These are phyloP conservation scores for Strix aluco DNA, from an alignment of 2,113 vertebrate species.

Conservation along the genomic window DNA sequence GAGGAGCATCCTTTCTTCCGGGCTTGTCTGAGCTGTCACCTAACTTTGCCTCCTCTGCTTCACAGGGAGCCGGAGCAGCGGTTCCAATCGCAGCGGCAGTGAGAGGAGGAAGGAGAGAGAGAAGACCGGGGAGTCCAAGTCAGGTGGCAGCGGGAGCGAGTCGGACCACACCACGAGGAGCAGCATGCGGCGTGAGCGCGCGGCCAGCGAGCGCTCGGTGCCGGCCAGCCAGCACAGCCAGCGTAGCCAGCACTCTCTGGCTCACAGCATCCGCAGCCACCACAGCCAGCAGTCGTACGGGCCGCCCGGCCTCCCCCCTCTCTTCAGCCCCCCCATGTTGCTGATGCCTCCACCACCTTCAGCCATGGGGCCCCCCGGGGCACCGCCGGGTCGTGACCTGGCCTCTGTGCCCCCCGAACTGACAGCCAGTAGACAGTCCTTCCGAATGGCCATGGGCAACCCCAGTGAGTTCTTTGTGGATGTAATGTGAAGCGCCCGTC, in stretches of 20 bases:
- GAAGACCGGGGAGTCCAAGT: slow-evolving; percentile 82
- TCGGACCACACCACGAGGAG: slow-evolving; percentile 82
- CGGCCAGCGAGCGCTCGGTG: slow-evolving; percentile 80
- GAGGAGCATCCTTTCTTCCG: not conserved
- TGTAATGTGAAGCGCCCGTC: slow-evolving; percentile 88
- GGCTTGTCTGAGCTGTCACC: not conserved
- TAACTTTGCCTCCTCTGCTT: not conserved
- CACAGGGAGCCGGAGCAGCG: slow-evolving; percentile 89
- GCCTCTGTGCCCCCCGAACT: slow-evolving; percentile 92
- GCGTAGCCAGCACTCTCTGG: slow-evolving; percentile 87
- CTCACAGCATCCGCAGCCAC: slow-evolving; percentile 83
- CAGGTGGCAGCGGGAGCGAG: slow-evolving; percentile 85
- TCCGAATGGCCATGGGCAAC: slow-evolving; percentile 95
- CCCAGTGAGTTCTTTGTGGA: slow-evolving; percentile 97
- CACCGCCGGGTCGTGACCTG: slow-evolving; percentile 88
- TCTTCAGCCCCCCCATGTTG: slow-evolving; percentile 83
- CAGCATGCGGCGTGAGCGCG: slow-evolving; percentile 77
- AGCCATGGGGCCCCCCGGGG: slow-evolving; percentile 80
- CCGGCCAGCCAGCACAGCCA: slow-evolving; percentile 85
- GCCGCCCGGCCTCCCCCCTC: slow-evolving; percentile 78
- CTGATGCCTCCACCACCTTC: slow-evolving; percentile 80
- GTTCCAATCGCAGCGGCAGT: slow-evolving; percentile 86
- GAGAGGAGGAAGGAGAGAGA: slow-evolving; percentile 82
- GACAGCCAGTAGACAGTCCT: slow-evolving; percentile 93
- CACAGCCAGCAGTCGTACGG: slow-evolving; percentile 85